Evolutionary conservation across 2,888 invertebrate genomes (phyloP), one percentile per base, ranked within the genome.

Genomic region (Matsumyia berberina): DNA sequence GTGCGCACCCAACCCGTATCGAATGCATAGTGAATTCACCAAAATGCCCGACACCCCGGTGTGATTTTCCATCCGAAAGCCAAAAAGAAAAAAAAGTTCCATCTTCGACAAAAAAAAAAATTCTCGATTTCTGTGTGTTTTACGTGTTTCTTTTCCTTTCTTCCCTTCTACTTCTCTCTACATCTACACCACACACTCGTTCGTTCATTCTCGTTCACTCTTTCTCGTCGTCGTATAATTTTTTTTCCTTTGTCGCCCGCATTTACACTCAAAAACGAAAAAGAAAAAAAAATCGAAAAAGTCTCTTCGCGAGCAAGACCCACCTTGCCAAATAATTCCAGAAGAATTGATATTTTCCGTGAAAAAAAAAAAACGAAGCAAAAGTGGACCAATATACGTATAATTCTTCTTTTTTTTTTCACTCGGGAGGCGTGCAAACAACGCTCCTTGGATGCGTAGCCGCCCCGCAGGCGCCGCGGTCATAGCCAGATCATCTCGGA

Each of bases 171-270:
- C 62, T 78, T 60, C 69, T 60, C 69, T 70, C 39, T 51, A 19
- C 70, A 44, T 64, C 57, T 70, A 17, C 53, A 70, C 57, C 64
- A 72, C 57, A 79, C 37, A 74, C 57, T 85, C 29, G 19, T 49
- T 66, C 64, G 69, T 79, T 70, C 69, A 79, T 80, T 69, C 49
- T 19, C 46, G 46, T 39, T 24, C 24, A 24, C 24, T 24, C 24
- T 24, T 24, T 24, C 24, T 24, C 58, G 55, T 78, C 73, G 85
- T 85, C 69, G 74, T 79, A 69, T 39, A 80, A 70, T 80, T 83
- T 80, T 70, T 82, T 85, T 85, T 80, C 80, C 85, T 85, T 85
- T 85, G 85, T 85, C 85, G 85, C 85, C 85, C 85, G 85, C 85
- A 85, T 85, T 83, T 62, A 80, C 57, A 70, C 70, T 57, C 46